Evolutionary conservation across 2,888 invertebrate genomes (phyloP).

Genomic region (Mantis religiosa): DNA sequence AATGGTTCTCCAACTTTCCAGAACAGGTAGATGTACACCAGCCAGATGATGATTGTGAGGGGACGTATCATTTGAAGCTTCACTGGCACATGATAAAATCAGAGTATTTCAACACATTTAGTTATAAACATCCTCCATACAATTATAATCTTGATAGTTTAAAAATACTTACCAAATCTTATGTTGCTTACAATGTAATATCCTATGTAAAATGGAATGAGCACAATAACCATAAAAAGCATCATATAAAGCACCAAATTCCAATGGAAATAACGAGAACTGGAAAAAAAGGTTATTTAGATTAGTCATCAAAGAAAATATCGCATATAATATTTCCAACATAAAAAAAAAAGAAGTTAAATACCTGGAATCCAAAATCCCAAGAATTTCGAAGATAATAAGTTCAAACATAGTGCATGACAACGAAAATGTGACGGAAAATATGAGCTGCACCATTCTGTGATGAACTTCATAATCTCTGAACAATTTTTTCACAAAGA

Average conservation of each 20-base stretch:
- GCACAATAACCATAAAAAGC: conserved; percentile 88
- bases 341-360: conserved; percentile 32
- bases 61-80: conserved; percentile 71
- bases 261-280: conserved; percentile 94
- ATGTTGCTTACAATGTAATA: conserved; percentile 91
- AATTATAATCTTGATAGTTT: too few species aligned
- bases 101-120: neutral
- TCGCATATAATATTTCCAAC: neutral
- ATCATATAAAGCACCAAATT: conserved; percentile 85
- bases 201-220: conserved; percentile 95
- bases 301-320: neutral
- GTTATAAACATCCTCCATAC: too few species aligned
- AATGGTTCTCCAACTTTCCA: conserved; percentile 99
- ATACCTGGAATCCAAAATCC: conserved; percentile 85
- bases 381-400: conserved; percentile 98
- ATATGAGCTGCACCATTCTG: conserved; percentile 88
- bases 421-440: conserved; percentile 91
- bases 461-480: conserved; percentile 97
- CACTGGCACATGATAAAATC: conserved; percentile 49
- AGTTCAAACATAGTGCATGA: conserved; percentile 99
- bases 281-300: conserved; percentile 46
- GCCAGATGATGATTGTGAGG: conserved; percentile 80
- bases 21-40: conserved; percentile 89
- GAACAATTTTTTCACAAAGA: conserved; percentile 95
- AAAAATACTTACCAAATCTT: conserved; percentile 63